Percentiles rank a stretch among this genome's conserved stretches.
phyloP scores from a whole-genome alignment of 2,113 vertebrate species.

The Hippotragus niger region DNA sequence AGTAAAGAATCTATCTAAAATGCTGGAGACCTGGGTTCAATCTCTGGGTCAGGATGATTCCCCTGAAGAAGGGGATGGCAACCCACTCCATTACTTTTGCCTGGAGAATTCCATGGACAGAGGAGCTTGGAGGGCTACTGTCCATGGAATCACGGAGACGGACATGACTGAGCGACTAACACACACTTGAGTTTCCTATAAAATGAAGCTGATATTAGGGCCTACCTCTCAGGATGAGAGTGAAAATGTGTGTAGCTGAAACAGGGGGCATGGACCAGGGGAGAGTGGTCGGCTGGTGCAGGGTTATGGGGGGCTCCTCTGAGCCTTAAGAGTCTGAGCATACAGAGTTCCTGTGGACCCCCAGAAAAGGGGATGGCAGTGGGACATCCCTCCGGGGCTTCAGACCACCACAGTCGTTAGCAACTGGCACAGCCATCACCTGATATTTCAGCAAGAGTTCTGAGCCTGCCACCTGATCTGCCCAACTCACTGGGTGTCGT shows the following conservation, averaged over 20 bases:
- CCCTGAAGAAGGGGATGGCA: background rate
- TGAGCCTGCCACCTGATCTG: background rate
- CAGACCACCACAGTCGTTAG: background rate
- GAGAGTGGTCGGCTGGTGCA: background rate
- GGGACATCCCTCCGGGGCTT: background rate
- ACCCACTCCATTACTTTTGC: background rate
- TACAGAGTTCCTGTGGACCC: background rate
- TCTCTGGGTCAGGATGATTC: background rate
- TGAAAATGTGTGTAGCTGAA: background rate
- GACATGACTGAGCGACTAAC: background rate
- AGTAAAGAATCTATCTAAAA: background rate
- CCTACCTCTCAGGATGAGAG: background rate
- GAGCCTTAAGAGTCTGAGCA: background rate
- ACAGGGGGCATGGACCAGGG: rapidly evolving
- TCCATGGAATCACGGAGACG: background rate
- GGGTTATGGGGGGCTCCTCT: background rate
- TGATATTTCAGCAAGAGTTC: background rate
- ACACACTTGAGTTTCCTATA: background rate
- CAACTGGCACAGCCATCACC: background rate
- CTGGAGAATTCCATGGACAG: background rate
- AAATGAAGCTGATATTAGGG: background rate
- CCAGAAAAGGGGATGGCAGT: background rate
- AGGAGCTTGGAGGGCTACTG: background rate
- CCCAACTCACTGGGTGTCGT: background rate
- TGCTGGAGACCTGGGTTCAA: background rate